Percentiles rank a stretch among this genome's conserved stretches.
phyloP scores from a whole-genome alignment of 2,888 invertebrate genomes.

The Plusia festucae region DNA sequence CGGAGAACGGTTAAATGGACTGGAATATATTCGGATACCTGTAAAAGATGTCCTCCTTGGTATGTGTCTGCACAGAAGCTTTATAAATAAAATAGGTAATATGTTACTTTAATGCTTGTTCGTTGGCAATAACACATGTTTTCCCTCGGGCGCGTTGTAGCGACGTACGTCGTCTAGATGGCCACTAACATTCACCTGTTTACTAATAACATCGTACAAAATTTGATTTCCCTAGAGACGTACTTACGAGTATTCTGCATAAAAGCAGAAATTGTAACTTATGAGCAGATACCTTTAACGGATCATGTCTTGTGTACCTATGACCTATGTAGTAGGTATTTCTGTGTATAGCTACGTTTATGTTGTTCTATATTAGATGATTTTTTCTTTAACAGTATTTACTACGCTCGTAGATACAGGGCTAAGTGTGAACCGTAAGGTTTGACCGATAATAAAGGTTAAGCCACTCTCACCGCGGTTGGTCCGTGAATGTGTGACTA shows the following conservation, averaged over 20 bases:
- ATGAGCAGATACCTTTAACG: background rate
- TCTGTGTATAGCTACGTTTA: too few species aligned
- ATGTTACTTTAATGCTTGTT: slow-evolving; percentile 21
- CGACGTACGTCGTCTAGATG: slow-evolving; percentile 21
- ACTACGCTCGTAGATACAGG: too few species aligned
- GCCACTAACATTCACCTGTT: slow-evolving; percentile 34
- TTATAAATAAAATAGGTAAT: slow-evolving; percentile 27
- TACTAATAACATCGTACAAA: slow-evolving; percentile 34
- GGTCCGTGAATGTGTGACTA: too few species aligned
- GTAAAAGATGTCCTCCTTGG: slow-evolving; percentile 34
- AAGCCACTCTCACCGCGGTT: too few species aligned
- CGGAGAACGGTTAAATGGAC: slow-evolving; percentile 34
- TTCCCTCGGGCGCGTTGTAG: slow-evolving; percentile 30
- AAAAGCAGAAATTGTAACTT: slow-evolving; percentile 18
- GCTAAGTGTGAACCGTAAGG: too few species aligned
- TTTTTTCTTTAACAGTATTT: too few species aligned
- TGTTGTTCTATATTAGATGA: too few species aligned
- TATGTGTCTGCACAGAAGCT: slow-evolving; percentile 5
- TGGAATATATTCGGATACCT: slow-evolving; percentile 36
- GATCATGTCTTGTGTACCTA: background rate
- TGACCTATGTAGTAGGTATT: too few species aligned
- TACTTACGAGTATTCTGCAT: slow-evolving; percentile 38
- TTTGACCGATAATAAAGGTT: too few species aligned
- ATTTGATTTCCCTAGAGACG: slow-evolving; percentile 47
- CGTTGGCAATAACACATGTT: slow-evolving; percentile 21